phyloP scores from a whole-genome alignment of 2,113 vertebrate genomes.

The Nerophis ophidion region DNA sequence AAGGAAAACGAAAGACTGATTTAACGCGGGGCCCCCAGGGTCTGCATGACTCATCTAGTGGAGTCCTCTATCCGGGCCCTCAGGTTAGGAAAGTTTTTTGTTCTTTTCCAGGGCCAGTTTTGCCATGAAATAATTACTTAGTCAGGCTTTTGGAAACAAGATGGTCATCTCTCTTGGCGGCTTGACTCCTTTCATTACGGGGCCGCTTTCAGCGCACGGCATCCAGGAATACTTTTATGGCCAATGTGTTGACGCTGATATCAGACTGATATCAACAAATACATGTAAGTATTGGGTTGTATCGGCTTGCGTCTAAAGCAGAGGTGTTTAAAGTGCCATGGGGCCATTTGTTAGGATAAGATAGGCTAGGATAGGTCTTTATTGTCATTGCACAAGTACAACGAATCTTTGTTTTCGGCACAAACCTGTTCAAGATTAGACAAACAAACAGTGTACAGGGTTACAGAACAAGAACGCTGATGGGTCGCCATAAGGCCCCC shows the following conservation, averaged over 20 bases:
- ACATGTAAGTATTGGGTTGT: neutral
- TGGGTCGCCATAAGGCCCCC: no score
- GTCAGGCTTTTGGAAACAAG: constrained; percentile 52
- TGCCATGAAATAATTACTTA: constrained; percentile 55
- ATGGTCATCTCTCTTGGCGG: constrained; percentile 35
- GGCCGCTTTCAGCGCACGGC: constrained; percentile 13
- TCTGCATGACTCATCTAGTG: constrained; percentile 48
- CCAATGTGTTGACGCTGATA: no score
- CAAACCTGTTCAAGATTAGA: no score
- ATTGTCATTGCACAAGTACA: no score
- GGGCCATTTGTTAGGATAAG: no score
- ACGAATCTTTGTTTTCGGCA: no score
- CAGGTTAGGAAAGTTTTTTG: constrained; percentile 34
- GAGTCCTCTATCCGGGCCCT: constrained; percentile 36
- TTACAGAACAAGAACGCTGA: no score
- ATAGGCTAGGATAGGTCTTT: no score
- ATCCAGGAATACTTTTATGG: neutral
- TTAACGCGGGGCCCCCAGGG: constrained; percentile 29
- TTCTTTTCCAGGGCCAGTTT: constrained; percentile 30
- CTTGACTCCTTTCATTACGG: constrained; percentile 22
- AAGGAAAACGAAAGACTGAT: constrained; percentile 43
- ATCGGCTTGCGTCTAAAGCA: neutral
- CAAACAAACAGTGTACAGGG: no score
- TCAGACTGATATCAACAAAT: no score
- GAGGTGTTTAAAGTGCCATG: no score